Percentiles rank a stretch among this genome's conserved stretches.
Conservation (phyloP, 35 echinoderm and acorn worm species). For the Ophioderma brevispina region DNA sequence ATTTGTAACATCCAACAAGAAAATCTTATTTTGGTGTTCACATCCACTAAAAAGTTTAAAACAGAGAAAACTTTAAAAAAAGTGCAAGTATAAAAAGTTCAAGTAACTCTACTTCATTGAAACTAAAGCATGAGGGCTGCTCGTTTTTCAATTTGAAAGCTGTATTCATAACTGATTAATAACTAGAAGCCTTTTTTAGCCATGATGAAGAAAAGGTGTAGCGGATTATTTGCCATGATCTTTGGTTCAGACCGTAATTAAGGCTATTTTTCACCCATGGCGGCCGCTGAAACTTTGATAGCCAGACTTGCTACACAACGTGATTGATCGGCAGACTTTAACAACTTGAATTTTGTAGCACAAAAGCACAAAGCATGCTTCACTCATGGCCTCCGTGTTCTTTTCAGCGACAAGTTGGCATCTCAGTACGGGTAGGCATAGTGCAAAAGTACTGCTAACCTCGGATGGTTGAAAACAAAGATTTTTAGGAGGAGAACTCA, state of each 20-base stretch:
- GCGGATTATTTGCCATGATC: not conserved
- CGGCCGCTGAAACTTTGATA: not conserved
- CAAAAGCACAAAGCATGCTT: not conserved
- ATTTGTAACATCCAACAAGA: too few species aligned
- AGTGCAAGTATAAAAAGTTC: not conserved
- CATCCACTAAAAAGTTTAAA: too few species aligned
- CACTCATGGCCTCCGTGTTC: too few species aligned
- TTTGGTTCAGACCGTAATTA: not conserved
- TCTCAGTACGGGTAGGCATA: too few species aligned
- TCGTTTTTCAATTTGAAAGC: not conserved
- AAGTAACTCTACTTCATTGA: slow-evolving; percentile 1
- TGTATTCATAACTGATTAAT: slow-evolving; percentile 15
- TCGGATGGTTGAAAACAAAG: not conserved
- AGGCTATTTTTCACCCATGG: not conserved
- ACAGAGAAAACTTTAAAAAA: too few species aligned
- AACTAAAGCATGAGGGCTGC: not conserved
- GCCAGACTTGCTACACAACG: not conserved
- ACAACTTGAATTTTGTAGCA: not conserved
- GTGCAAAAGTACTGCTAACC: slow-evolving; percentile 3
- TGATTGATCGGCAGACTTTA: not conserved
- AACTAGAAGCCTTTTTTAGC: not conserved
- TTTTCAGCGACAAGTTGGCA: too few species aligned
- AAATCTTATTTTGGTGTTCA: too few species aligned
- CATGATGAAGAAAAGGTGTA: not conserved
- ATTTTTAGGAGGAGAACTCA: too few species aligned